Base-by-base conservation (phyloP, 2,113 vertebrate genomes). In the Clarias magur region DNA sequence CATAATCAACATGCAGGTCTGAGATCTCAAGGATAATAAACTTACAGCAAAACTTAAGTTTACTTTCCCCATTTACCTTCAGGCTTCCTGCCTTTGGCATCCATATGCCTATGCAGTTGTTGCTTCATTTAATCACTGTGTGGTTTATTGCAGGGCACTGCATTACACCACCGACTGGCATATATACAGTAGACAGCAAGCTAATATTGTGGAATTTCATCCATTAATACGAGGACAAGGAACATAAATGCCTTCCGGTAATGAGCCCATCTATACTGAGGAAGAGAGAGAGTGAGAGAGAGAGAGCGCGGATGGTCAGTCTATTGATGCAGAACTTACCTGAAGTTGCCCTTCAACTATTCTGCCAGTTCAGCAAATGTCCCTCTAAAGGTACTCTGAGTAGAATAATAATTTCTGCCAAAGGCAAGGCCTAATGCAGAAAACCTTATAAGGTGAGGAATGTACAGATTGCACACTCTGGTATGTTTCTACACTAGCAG, bases 201-300 rank as follows among this genome's bases (percentile, higher is more conserved):
- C 68, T 88, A 84, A 91, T 89, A 91, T 90, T 83, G 87, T 85
- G 53, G 65, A 30, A 85, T 91, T 89, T 83, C 72, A 84, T 90
- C 82, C 67, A 38, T 82, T 88, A 78, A 78, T 86, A 85, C 85
- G 73, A 83, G 21, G 2, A 78, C 85, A 91, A 62, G 80, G 30
- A 0, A 78, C 85, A 90, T 88, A 89, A 2, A 89, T 92, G 82
- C 91, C 75, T 83, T 85, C 83, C 83, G 78, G 89, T 90, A 75
- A 89, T 87, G 90, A 88, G 85, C 62, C 73, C 83, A 19, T 34
- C 2, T 25, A 70, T 53, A 34, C 5, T 54, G 27, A 30, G 6
- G 4, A 79, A 79, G 53, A 30, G 68, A 87, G 72, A 27, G 63
- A 38, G 63, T 80, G 65, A 89, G 90, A 90, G 63, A 19, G 65